phyloP scores from a whole-genome alignment of 23 tunicate genomes.

The Styela clava region DNA sequence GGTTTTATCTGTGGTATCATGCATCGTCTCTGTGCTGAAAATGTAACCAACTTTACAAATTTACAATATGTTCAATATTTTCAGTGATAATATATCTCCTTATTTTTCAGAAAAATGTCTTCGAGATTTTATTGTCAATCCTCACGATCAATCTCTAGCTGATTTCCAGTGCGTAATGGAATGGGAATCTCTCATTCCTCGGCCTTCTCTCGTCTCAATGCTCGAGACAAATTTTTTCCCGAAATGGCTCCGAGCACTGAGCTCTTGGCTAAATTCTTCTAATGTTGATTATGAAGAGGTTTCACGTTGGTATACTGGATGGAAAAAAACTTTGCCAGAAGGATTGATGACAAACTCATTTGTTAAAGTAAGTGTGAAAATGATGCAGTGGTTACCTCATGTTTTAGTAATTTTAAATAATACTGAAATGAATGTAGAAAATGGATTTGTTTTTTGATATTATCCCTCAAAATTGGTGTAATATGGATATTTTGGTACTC shows the following conservation, averaged over 20 bases:
- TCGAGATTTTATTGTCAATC: slow-evolving; percentile 78
- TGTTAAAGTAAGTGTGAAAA: slow-evolving; percentile 69
- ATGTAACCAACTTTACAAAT: too few species aligned
- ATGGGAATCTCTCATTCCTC: slow-evolving; percentile 79
- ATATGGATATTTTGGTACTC: too few species aligned
- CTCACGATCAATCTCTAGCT: slow-evolving; percentile 62
- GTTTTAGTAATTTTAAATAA: too few species aligned
- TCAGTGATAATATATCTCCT: too few species aligned
- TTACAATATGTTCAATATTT: too few species aligned
- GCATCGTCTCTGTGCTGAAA: too few species aligned
- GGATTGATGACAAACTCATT: slow-evolving; percentile 60
- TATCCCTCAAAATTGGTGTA: too few species aligned
- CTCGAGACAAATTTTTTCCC: slow-evolving; percentile 87
- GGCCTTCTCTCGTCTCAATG: slow-evolving; percentile 53
- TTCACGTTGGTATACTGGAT: slow-evolving; percentile 75
- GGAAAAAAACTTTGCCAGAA: slow-evolving; percentile 71
- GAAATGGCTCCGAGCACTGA: slow-evolving; percentile 84
- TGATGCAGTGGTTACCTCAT: background rate
- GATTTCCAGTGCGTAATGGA: slow-evolving; percentile 59
- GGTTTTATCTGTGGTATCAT: too few species aligned
- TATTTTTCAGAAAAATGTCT: slow-evolving; percentile 44
- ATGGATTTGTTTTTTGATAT: too few species aligned
- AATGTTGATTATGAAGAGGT: slow-evolving; percentile 79
- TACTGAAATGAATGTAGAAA: too few species aligned
- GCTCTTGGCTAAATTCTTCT: slow-evolving; percentile 69